A percentile compares a stretch with the other conserved stretches of the same genome.
phyloP scores from a whole-genome alignment of 1,140 invertebrate genomes.

The Copidosoma floridanum region DNA sequence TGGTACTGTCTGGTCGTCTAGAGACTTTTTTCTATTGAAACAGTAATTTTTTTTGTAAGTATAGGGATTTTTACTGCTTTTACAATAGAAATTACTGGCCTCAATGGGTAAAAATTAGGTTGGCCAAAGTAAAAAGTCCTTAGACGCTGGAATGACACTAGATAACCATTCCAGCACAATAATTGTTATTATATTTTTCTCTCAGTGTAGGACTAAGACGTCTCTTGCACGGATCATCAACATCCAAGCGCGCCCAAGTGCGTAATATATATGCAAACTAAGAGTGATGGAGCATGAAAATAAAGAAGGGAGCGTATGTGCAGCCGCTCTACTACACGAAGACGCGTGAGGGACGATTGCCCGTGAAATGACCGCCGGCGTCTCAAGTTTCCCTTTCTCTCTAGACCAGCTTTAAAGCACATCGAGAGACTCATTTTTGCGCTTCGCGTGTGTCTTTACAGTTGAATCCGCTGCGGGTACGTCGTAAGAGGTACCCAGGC shows the following conservation, averaged over 20 bases:
- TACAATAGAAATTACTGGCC: no score
- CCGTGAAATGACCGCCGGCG: conserved; percentile 8
- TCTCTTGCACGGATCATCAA: no score
- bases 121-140: no score
- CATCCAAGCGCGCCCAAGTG: neutral
- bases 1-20: no score
- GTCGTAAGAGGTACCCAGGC: conserved; percentile 32
- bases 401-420: neutral
- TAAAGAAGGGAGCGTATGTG: neutral
- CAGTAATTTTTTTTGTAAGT: no score
- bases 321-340: neutral
- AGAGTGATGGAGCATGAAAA: neutral
- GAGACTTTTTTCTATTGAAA: no score
- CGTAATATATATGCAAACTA: conserved; percentile 14
- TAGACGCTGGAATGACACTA: no score
- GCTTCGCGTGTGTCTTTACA: neutral
- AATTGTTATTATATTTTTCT: no score
- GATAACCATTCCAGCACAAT: no score
- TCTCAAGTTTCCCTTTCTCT: neutral
- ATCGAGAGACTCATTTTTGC: neutral
- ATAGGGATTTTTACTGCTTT: no score
- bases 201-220: no score
- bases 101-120: no score
- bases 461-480: neutral
- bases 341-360: conserved; percentile 13